Conservation (phyloP, 2,888 invertebrate genomes). For the Sarcophaga caerulescens region DNA sequence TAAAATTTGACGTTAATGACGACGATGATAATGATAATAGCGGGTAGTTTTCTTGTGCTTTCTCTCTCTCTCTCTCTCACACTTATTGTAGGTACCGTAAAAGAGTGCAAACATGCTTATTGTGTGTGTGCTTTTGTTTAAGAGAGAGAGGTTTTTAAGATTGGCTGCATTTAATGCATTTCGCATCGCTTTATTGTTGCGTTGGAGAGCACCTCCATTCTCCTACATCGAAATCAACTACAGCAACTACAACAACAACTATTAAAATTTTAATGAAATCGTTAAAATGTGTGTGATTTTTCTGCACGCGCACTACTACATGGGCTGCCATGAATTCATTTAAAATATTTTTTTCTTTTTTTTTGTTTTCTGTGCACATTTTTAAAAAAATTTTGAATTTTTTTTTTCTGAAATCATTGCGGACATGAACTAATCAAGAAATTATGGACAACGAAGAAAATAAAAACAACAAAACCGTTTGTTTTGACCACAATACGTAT, state of each 20-base stretch:
- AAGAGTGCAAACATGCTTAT: too few relatives aligned
- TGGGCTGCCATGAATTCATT: too few relatives aligned
- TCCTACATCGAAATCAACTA: constrained; percentile 21
- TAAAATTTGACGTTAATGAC: constrained; percentile 1
- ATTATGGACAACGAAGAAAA: neutral
- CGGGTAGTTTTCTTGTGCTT: constrained; percentile 13
- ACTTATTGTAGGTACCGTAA: too few relatives aligned
- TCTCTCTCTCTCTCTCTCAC: too few relatives aligned
- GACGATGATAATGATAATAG: constrained; percentile 24
- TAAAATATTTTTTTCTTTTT: neutral
- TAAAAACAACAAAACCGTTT: neutral
- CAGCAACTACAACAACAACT: constrained; percentile 12
- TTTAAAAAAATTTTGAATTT: constrained; percentile 37
- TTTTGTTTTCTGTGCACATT: constrained; percentile 25
- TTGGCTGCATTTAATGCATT: too few relatives aligned
- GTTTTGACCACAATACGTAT: neutral
- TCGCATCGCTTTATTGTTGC: too few relatives aligned
- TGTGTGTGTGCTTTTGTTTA: neutral
- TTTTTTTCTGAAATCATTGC: constrained; percentile 4
- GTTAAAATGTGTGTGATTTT: constrained; percentile 42
- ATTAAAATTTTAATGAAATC: constrained; percentile 34
- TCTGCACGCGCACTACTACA: constrained; percentile 65
- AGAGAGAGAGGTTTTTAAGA: too few relatives aligned
- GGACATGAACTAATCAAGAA: constrained; percentile 51
- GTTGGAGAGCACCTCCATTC: neutral